Percentiles rank a stretch among this genome's conserved stretches.
phyloP scores from a whole-genome alignment of 2,113 vertebrate species.

The Nyctibius bracteatus region DNA sequence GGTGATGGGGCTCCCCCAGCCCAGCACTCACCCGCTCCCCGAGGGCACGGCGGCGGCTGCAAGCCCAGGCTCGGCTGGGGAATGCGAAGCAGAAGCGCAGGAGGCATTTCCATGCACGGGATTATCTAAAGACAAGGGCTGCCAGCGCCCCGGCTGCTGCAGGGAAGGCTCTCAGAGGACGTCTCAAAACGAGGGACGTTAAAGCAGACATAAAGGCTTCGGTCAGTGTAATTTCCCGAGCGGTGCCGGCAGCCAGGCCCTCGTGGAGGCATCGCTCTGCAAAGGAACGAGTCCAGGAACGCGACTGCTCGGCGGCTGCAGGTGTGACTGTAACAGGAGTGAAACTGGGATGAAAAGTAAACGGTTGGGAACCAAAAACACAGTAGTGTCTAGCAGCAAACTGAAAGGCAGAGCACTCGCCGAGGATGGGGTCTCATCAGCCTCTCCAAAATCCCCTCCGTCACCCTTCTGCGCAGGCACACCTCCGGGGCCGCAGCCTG shows the following conservation, averaged over 20 bases:
- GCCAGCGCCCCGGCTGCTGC: not conserved
- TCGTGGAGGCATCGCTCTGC: not conserved
- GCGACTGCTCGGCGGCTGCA: not conserved
- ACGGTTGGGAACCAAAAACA: not conserved
- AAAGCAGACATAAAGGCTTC: not conserved
- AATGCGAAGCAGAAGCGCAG: not conserved
- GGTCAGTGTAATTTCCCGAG: not conserved
- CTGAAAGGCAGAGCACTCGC: not conserved
- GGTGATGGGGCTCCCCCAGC: no score
- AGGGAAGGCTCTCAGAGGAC: not conserved
- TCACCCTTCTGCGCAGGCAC: not conserved
- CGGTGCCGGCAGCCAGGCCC: not conserved
- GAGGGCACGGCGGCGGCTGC: not conserved
- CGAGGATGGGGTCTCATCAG: not conserved
- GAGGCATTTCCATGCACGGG: not conserved
- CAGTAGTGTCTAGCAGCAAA: not conserved
- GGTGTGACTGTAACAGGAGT: not conserved
- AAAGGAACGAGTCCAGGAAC: rapidly evolving
- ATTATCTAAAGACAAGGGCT: not conserved
- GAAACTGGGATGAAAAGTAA: not conserved
- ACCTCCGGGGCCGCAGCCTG: not conserved
- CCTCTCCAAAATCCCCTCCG: not conserved
- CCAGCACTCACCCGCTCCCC: not conserved
- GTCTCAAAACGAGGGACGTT: not conserved
- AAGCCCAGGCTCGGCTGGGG: not conserved